These are phyloP conservation scores for Ommatoiulus sabulosus DNA, from an alignment of 2,888 invertebrate species.

Conservation along the genomic window DNA sequence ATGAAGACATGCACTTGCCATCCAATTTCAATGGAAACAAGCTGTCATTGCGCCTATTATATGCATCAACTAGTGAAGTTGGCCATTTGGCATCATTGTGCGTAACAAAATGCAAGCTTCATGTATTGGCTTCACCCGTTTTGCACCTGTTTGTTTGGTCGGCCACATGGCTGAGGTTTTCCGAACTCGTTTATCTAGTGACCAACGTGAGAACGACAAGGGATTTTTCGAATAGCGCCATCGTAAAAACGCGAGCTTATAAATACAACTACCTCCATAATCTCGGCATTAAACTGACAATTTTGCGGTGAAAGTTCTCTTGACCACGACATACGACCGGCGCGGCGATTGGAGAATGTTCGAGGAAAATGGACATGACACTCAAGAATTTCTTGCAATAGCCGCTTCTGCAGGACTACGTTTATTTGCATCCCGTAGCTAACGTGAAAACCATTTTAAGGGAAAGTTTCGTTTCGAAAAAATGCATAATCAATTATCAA, in stretches of 20 bases:
- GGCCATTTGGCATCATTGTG: neutral
- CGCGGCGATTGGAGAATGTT: neutral
- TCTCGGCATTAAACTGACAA: neutral
- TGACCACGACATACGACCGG: conserved; percentile 17
- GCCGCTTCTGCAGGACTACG: neutral
- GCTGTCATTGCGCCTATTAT: conserved; percentile 19
- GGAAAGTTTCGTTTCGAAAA: neutral
- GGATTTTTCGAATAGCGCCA: neutral
- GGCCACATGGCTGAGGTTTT: neutral
- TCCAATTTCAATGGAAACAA: neutral
- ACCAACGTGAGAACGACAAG: conserved; percentile 19
- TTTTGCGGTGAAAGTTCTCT: neutral
- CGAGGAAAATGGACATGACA: neutral
- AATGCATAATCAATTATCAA: neutral
- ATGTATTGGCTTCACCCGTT: neutral
- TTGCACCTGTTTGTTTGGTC: neutral
- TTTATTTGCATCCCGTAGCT: neutral
- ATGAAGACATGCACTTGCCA: conserved; percentile 30
- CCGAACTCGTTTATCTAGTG: conserved; percentile 17
- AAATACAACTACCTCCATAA: conserved; percentile 18
- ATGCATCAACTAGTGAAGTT: neutral
- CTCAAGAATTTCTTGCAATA: neutral
- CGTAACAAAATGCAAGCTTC: neutral
- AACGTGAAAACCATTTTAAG: neutral
- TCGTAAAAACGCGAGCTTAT: neutral